Conservation (phyloP, 2,797 vertebrate species). For the Oophaga sylvatica region DNA sequence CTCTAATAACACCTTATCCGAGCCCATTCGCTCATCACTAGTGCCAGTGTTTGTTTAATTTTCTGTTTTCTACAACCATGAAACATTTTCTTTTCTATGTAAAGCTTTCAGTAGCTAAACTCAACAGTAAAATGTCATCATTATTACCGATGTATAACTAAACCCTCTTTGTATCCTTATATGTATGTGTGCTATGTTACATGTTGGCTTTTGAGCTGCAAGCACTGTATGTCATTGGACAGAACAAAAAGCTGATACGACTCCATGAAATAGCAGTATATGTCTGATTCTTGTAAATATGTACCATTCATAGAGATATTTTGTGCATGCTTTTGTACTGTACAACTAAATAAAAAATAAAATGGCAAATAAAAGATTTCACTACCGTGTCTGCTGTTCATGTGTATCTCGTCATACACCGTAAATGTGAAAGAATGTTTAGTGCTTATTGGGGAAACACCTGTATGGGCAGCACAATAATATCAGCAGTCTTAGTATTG, state of each 20-base stretch:
- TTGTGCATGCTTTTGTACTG: conserved; percentile 93
- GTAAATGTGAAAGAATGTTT: not conserved
- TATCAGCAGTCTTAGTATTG: no score
- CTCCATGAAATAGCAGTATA: conserved; percentile 68
- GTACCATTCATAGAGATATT: conserved; percentile 83
- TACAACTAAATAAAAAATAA: conserved; percentile 71
- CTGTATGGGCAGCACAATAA: no score
- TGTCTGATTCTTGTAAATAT: conserved; percentile 86
- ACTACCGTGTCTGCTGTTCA: not conserved
- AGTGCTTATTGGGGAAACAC: not conserved
- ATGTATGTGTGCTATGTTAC: conserved; percentile 43
- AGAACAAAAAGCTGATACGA: conserved; percentile 72
- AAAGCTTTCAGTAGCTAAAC: not conserved
- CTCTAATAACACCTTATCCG: no score
- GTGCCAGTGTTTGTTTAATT: no score
- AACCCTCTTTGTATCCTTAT: no score
- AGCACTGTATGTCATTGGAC: conserved; percentile 66
- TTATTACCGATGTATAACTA: not conserved
- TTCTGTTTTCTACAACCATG: no score
- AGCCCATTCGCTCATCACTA: no score
- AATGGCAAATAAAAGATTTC: not conserved
- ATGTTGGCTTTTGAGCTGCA: conserved; percentile 62
- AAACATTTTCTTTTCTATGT: no score
- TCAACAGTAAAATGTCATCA: not conserved
- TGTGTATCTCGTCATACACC: not conserved